Base-by-base conservation (phyloP, 2,113 vertebrate genomes). In the Brachyhypopomus occidentalis region DNA sequence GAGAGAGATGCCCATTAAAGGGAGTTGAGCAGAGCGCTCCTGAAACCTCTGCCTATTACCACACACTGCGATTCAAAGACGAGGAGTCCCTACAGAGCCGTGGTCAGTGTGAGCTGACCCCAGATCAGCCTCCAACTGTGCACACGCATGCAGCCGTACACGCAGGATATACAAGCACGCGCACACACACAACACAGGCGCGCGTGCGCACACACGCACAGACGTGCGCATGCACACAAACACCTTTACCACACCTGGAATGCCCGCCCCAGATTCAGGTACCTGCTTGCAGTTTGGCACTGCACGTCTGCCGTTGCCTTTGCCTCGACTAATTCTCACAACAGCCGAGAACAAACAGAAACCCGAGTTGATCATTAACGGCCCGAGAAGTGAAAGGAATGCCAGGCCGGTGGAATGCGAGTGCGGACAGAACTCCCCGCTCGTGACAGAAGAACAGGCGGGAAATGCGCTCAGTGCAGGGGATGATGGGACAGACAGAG, bases 141-240 rank as follows among this genome's bases (percentile, higher is more conserved):
- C 90, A 85, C 89, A 92, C 20, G 87, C 84, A 41, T 9, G 12
- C 12, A 12, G 1, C 12, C 8, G 5, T 41, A 52, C 30, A 30
- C 30, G 3, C 30, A 30, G 30, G 30, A 30, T 1, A 30, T 30
- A 30, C 30, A 30, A 2, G 30, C 30, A 30, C 30, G 30, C 30
- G 30, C 30, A 30, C 30, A 30, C 30, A 30, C 30, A 30, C 30
- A 30, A 20, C 20, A 4, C 55, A 25, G 6, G 7, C 30, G 17
- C 6, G 60, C 17, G 55, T 14, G 9, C 7, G 25, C 36, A 25
- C 6, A 7, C 23, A 22, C 6, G 62, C 19, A 62, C 72, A 72
- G 25, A 41, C 22, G 58, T 22, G 48, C 64, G 62, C 20, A 55
- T 2, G 67, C 45, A 62, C 75, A 36, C 64, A 63, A 56, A 69